Percentiles rank a stretch among this genome's conserved stretches.
Evolutionary conservation across 2,888 invertebrate species (phyloP).

Genomic region (Teinopalpus imperialis): DNA sequence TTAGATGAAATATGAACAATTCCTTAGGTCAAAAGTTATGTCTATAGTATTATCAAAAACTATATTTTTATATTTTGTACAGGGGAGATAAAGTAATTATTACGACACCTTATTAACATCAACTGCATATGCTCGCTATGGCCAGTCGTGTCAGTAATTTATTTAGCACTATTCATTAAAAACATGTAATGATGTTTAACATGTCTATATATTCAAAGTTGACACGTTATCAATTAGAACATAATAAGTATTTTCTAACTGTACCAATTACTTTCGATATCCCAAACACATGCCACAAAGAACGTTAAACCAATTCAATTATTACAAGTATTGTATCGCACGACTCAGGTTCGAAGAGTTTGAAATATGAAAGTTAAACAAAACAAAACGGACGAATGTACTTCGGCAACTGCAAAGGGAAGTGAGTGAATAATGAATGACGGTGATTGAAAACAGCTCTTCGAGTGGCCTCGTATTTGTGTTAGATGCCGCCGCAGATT

Average conservation of each 20-base stretch:
- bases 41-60: too few relatives aligned
- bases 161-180: too few relatives aligned
- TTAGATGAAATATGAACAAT: too few relatives aligned
- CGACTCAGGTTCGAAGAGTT: constrained; percentile 55
- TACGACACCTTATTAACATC: too few relatives aligned
- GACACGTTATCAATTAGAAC: too few relatives aligned
- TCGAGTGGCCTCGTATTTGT: constrained; percentile 71
- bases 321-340: constrained; percentile 61
- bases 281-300: constrained; percentile 45
- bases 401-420: constrained; percentile 76
- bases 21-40: too few relatives aligned
- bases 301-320: constrained; percentile 62
- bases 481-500: constrained; percentile 80
- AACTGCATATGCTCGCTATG: too few relatives aligned
- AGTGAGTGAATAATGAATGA: constrained; percentile 79
- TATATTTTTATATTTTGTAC: too few relatives aligned
- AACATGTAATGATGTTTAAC: too few relatives aligned
- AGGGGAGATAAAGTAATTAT: too few relatives aligned
- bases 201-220: too few relatives aligned
- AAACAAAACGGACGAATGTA: constrained; percentile 70
- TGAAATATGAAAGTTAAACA: constrained; percentile 77
- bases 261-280: constrained; percentile 43
- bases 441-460: constrained; percentile 75
- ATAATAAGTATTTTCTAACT: background rate
- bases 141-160: too few relatives aligned